A percentile compares a stretch with the other conserved stretches of the same genome.
These are phyloP conservation scores for Craterocephalus amniculus DNA, from an alignment of 2,797 vertebrate species.

Conservation along the genomic window DNA sequence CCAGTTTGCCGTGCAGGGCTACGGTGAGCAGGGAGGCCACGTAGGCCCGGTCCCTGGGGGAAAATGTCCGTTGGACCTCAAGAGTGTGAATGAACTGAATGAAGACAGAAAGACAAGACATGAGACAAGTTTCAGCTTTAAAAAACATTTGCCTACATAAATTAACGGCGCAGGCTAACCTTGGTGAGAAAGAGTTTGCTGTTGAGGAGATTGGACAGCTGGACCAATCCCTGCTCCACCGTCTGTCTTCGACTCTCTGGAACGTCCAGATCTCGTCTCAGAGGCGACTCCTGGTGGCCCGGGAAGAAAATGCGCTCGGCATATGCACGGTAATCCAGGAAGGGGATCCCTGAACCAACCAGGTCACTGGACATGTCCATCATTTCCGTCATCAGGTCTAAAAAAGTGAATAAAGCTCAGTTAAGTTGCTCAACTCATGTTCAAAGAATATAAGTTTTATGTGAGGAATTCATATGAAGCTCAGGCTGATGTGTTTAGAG, in stretches of 20 bases:
- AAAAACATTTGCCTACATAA: not conserved
- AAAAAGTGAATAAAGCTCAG: not conserved
- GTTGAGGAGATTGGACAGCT: conserved; percentile 96
- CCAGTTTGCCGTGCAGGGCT: conserved; percentile 94
- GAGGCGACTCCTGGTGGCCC: conserved; percentile 91
- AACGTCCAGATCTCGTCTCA: conserved; percentile 92
- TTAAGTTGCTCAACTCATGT: not conserved
- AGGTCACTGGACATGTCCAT: conserved; percentile 98
- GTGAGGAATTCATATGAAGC: too few relatives aligned
- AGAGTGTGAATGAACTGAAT: conserved; percentile 95
- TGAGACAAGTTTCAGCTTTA: not conserved
- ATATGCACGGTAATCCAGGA: conserved; percentile 93
- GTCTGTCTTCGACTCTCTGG: conserved; percentile 92
- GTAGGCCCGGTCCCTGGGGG: conserved; percentile 93
- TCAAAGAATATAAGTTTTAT: not conserved
- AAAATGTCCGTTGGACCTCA: conserved; percentile 95
- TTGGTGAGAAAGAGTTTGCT: conserved; percentile 99
- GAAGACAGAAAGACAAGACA: not conserved
- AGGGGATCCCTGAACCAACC: conserved; percentile 94
- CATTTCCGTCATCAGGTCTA: conserved; percentile 99
- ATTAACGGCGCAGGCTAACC: conserved; percentile 64
- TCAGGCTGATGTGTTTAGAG: too few relatives aligned
- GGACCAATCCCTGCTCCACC: conserved; percentile 93
- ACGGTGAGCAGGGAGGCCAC: conserved; percentile 95
- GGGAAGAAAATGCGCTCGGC: conserved; percentile 97